Percentiles rank a stretch among this genome's conserved stretches.
Conservation (phyloP, 2,113 vertebrate genomes). For the Callipepla squamata region DNA sequence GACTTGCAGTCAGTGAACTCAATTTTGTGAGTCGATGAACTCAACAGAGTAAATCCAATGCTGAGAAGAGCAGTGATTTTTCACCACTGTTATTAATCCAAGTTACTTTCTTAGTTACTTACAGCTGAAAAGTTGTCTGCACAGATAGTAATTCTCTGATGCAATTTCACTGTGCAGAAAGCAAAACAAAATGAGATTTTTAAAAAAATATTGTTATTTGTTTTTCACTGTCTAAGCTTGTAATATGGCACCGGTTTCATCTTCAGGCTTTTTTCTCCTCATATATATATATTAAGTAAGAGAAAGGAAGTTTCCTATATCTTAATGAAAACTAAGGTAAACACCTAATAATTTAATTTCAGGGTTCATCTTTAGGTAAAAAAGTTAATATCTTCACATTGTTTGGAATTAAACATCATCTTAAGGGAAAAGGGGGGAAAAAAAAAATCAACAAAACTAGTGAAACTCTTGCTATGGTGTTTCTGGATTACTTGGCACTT, state of each 20-base stretch:
- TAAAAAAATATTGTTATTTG: not conserved
- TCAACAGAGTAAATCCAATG: not conserved
- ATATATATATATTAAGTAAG: not conserved
- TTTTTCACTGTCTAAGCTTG: not conserved
- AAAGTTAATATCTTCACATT: not conserved
- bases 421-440: constrained; percentile 17
- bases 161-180: not conserved
- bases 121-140: not conserved
- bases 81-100: not conserved
- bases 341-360: not conserved
- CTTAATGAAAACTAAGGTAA: not conserved
- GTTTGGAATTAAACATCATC: not conserved
- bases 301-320: not conserved
- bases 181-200: not conserved
- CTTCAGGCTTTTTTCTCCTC: not conserved
- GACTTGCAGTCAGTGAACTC: not conserved
- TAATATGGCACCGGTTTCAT: not conserved
- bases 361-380: not conserved
- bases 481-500: not conserved
- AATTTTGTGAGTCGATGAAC: not conserved
- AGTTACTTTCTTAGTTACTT: not conserved
- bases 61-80: not conserved
- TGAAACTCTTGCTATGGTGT: not conserved
- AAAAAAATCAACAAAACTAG: constrained; percentile 9
- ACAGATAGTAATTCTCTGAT: not conserved